phyloP scores from a whole-genome alignment of 92 coral and sea anemone genomes.

The Paramuricea clavata region DNA sequence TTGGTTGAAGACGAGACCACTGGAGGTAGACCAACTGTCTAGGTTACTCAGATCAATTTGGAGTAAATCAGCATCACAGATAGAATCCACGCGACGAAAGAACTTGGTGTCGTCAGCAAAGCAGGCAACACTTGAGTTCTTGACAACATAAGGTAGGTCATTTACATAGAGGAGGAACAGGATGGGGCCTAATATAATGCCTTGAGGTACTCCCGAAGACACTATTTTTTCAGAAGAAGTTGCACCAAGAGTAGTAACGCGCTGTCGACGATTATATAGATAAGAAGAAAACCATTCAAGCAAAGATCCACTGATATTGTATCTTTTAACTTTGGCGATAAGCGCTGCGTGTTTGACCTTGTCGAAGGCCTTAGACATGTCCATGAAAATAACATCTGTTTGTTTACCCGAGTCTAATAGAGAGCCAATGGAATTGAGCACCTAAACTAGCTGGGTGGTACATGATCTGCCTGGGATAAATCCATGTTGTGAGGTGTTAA shows the following conservation, averaged over 20 bases:
- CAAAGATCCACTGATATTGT: conserved; percentile 12
- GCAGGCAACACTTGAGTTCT: too few relatives aligned
- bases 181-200: conserved; percentile 60
- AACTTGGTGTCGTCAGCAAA: too few relatives aligned
- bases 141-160: too few relatives aligned
- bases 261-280: conserved; percentile 54
- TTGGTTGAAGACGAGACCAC: too few relatives aligned
- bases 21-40: too few relatives aligned
- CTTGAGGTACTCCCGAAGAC: conserved; percentile 69
- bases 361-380: conserved; percentile 48
- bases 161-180: too few relatives aligned
- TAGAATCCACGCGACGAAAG: too few relatives aligned
- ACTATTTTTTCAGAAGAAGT: conserved; percentile 49
- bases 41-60: too few relatives aligned
- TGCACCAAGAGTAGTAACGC: conserved; percentile 57
- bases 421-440: conserved; percentile 43
- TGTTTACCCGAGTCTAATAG: conserved; percentile 45
- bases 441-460: conserved; percentile 51
- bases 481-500: neutral
- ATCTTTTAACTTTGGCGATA: conserved; percentile 6
- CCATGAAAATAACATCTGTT: conserved; percentile 49
- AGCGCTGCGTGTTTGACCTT: conserved; percentile 48
- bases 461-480: conserved; percentile 35
- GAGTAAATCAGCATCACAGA: too few relatives aligned
- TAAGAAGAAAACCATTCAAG: conserved; percentile 54